Conservation (phyloP, 2,888 invertebrate species). For the Stenolophus ochropezus region DNA sequence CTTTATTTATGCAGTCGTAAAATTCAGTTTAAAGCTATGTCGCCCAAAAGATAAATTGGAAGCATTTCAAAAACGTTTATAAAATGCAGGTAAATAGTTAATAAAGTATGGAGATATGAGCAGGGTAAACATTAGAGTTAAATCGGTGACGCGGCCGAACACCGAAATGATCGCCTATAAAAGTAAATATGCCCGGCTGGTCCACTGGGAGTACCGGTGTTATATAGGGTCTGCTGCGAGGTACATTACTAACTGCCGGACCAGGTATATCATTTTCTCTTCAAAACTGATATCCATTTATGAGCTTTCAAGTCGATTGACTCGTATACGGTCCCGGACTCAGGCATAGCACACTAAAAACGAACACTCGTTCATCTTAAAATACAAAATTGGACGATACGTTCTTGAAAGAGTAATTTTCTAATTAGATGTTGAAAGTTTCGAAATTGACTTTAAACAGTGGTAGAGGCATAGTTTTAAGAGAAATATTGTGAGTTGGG, state of each 20-base stretch:
- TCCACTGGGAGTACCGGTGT: slow-evolving; percentile 27
- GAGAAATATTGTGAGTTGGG: no score
- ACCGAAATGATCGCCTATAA: slow-evolving; percentile 50
- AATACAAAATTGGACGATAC: background rate
- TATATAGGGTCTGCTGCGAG: slow-evolving; percentile 34
- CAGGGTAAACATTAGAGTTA: background rate
- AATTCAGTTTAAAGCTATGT: background rate
- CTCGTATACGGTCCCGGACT: slow-evolving; percentile 4
- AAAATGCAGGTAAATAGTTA: slow-evolving; percentile 22
- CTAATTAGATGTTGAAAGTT: no score
- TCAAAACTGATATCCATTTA: slow-evolving; percentile 53
- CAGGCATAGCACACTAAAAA: background rate
- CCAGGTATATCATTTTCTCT: slow-evolving; percentile 46
- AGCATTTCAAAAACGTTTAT: background rate
- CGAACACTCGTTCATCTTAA: background rate
- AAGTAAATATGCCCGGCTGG: slow-evolving; percentile 45
- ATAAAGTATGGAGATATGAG: slow-evolving; percentile 15
- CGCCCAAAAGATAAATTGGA: background rate
- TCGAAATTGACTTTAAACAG: no score
- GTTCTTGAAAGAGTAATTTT: no score
- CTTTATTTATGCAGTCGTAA: background rate
- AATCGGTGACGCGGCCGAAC: slow-evolving; percentile 7
- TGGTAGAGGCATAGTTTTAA: no score
- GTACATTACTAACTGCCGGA: slow-evolving; percentile 20
- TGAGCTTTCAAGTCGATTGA: slow-evolving; percentile 53